Evolutionary conservation across 2,113 vertebrate species (phyloP), one percentile per base, ranked within the genome.

Genomic region (Bothrops jararaca): DNA sequence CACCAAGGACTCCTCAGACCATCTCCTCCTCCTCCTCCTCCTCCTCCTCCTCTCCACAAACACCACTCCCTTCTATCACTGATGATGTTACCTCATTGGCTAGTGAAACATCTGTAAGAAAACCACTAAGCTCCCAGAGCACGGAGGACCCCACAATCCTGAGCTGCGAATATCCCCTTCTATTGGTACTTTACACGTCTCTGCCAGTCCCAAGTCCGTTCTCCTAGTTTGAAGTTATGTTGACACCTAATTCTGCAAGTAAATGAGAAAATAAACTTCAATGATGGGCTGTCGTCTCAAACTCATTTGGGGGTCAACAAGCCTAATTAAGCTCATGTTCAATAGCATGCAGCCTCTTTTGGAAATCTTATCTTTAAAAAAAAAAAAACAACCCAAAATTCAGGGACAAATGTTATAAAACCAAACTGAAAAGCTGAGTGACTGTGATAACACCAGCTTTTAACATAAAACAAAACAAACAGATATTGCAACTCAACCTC

Each of bases 371-470:
- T n/a, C 23, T 15, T 10, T 29, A 24, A 12, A 45, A 22, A 13
- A 24, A 54, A n/a, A 3, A 18, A 20, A n/a, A n/a, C 1, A 24
- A n/a, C 29, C 29, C 60, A 50, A 91, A 86, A 29, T 10, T 88
- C 34, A 74, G 34, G 52, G 50, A 88, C 42, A 26, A 60, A 87
- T 23, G 34, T 80, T 93, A 22, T 85, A 86, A 95, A 94, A 22
- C 50, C 42, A 45, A 0, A 0, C 0, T 0, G 5, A 53, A 45
- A 86, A 45, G 88, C 42, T 12, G 92, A 2, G 13, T 89, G n/a
- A 4, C 60, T 69, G 91, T 91, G 88, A 26, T 90, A 92, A 53
- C 22, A 86, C 60, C 29, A 1, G 42, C 6, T 88, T 89, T 12
- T 39, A 34, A 89, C 39, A 54, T 10, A 58, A 57, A 57, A 86